Percentiles rank a stretch among this genome's conserved stretches.
These are phyloP conservation scores for Pachyuromys duprasi DNA, from an alignment of 2,797 vertebrate genomes.

Conservation along the genomic window DNA sequence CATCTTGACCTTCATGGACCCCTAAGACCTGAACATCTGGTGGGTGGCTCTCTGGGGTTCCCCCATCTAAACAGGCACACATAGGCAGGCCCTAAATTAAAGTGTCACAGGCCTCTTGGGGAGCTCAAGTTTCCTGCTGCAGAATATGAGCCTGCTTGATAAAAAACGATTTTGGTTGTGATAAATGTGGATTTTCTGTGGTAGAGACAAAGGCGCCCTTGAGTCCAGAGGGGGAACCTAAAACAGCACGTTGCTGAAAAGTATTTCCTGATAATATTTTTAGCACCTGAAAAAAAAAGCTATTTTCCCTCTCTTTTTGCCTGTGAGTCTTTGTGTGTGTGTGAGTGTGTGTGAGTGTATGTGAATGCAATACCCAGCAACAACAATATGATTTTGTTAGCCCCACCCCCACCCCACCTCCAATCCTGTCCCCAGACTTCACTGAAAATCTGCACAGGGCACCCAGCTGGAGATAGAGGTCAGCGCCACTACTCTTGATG, in stretches of 20 bases:
- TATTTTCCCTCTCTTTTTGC: slow-evolving; percentile 21
- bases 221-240: slow-evolving; percentile 78
- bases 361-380: slow-evolving; percentile 57
- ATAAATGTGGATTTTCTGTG: slow-evolving; percentile 78
- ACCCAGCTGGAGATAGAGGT: accelerated
- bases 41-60: neutral
- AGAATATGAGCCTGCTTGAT: slow-evolving; percentile 66
- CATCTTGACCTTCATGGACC: neutral
- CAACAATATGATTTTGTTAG: slow-evolving; percentile 30
- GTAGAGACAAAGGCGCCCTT: slow-evolving; percentile 87
- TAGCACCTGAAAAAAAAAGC: slow-evolving; percentile 82
- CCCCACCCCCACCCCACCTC: neutral
- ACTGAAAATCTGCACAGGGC: neutral
- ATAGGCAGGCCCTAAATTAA: slow-evolving; percentile 68
- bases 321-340: neutral
- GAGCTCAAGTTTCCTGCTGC: slow-evolving; percentile 67
- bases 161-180: slow-evolving; percentile 76
- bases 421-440: neutral
- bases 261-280: slow-evolving; percentile 88
- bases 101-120: slow-evolving; percentile 62
- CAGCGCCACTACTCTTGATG: too few species aligned
- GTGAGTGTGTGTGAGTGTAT: neutral
- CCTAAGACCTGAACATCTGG: neutral
- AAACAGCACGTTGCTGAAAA: slow-evolving; percentile 84
- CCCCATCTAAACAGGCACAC: slow-evolving; percentile 31